Evolutionary conservation across 2,888 invertebrate species (phyloP).

Genomic region (Xylota sylvarum): DNA sequence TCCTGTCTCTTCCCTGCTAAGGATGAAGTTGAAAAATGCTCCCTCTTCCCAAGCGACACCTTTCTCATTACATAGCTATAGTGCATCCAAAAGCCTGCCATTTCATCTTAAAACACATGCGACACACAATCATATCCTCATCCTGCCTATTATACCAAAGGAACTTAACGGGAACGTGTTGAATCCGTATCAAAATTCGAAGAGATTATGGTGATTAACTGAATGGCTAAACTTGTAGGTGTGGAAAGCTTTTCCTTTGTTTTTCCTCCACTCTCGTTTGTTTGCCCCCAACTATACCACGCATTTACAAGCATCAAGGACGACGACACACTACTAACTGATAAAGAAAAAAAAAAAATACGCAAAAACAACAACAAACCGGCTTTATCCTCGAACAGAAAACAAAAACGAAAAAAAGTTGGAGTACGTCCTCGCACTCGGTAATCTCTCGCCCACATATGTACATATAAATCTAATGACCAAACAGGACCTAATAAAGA

Average conservation of each 20-base stretch:
- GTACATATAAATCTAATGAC: slow-evolving; percentile 73
- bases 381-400: neutral
- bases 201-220: slow-evolving; percentile 57
- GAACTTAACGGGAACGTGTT: slow-evolving; percentile 39
- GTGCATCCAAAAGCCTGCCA: too few species aligned
- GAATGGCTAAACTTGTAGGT: slow-evolving; percentile 58
- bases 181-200: slow-evolving; percentile 40
- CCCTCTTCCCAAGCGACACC: too few species aligned
- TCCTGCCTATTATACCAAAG: slow-evolving; percentile 19
- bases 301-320: slow-evolving; percentile 10
- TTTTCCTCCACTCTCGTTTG: slow-evolving; percentile 4
- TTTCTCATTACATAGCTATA: too few species aligned
- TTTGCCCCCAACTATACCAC: too few species aligned
- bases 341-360: slow-evolving; percentile 6
- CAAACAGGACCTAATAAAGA: slow-evolving; percentile 75
- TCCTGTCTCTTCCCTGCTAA: too few species aligned
- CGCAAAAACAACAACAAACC: slow-evolving; percentile 9
- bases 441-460: neutral
- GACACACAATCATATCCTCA: too few species aligned
- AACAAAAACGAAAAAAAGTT: slow-evolving; percentile 31
- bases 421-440: neutral
- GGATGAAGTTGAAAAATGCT: too few species aligned
- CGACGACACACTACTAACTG: slow-evolving; percentile 5
- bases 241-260: slow-evolving; percentile 43
- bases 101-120: too few species aligned